Percentiles rank a stretch among this genome's conserved stretches.
phyloP scores from a whole-genome alignment of 2,113 vertebrate species.

The Cyanoramphus novaezelandiae region DNA sequence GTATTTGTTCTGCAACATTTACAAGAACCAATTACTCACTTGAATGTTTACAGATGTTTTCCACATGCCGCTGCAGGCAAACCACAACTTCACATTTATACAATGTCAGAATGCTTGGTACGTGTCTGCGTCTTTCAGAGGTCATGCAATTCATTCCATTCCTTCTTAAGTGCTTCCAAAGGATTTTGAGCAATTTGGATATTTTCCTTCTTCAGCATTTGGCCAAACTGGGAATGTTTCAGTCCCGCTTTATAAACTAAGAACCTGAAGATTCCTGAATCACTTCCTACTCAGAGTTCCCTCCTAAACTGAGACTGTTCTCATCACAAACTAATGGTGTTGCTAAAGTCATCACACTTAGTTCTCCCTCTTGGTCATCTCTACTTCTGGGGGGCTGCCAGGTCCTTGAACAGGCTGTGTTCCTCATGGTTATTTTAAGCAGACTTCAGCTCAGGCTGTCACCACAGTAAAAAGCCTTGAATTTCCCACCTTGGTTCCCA shows the following conservation, averaged over 20 bases:
- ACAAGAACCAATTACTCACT: background rate
- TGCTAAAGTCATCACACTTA: background rate
- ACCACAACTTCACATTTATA: background rate
- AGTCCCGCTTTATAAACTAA: background rate
- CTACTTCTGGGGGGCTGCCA: background rate
- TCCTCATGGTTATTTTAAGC: background rate
- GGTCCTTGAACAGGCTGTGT: background rate
- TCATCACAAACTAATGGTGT: background rate
- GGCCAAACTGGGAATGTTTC: background rate
- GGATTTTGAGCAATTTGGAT: background rate
- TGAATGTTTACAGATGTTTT: constrained; percentile 7
- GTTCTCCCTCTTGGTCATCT: background rate
- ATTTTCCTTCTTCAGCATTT: background rate
- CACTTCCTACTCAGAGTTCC: background rate
- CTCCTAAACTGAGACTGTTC: background rate
- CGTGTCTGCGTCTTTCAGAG: background rate
- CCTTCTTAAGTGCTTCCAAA: background rate
- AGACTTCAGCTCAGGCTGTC: background rate
- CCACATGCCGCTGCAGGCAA: background rate
- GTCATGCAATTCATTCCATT: background rate
- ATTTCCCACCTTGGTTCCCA: background rate
- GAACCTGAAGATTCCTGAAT: background rate
- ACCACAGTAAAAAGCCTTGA: background rate
- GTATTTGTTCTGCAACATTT: background rate
- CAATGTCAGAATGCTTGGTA: background rate